These are phyloP conservation scores for Carpatolechia fugitivella DNA, from an alignment of 2,888 invertebrate species.

Conservation along the genomic window DNA sequence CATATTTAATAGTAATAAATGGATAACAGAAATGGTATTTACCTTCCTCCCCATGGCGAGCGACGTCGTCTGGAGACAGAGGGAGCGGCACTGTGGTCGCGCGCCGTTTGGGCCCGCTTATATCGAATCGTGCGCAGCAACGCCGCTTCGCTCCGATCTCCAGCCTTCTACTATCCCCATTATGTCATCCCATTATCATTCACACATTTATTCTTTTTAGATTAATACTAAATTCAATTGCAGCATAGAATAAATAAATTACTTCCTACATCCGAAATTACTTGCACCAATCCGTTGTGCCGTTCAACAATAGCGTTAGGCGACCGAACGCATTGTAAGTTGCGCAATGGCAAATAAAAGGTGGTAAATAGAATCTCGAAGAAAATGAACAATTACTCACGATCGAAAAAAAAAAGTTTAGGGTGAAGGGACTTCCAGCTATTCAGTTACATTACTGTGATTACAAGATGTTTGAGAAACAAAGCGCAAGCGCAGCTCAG, in stretches of 20 bases:
- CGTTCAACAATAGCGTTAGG: slow-evolving; percentile 28
- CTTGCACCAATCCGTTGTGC: slow-evolving; percentile 24
- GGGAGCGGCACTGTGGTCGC: slow-evolving; percentile 60
- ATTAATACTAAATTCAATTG: slow-evolving; percentile 23
- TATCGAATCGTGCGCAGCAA: slow-evolving; percentile 48
- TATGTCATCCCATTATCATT: slow-evolving; percentile 41
- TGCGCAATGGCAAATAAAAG: slow-evolving; percentile 36
- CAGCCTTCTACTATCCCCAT: slow-evolving; percentile 34
- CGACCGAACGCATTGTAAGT: slow-evolving; percentile 21
- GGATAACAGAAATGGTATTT: slow-evolving; percentile 30
- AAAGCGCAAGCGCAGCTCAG: slow-evolving; percentile 24
- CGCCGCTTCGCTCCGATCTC: slow-evolving; percentile 25
- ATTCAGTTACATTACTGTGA: slow-evolving; percentile 3
- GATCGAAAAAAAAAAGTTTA: slow-evolving; percentile 26
- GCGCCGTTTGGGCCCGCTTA: slow-evolving; percentile 52
- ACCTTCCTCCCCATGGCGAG: slow-evolving; percentile 68
- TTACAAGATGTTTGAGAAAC: slow-evolving; percentile 29
- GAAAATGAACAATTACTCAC: slow-evolving; percentile 16
- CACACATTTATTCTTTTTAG: slow-evolving; percentile 8
- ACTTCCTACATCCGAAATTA: slow-evolving; percentile 36
- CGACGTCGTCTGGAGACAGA: slow-evolving; percentile 50
- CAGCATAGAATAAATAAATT: slow-evolving; percentile 34
- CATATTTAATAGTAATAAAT: slow-evolving; percentile 14
- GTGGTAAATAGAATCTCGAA: slow-evolving; percentile 15
- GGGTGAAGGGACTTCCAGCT: slow-evolving; percentile 20